Evolutionary conservation across 1,140 invertebrate species (phyloP).

Genomic region (Ditylenchus dipsaci): DNA sequence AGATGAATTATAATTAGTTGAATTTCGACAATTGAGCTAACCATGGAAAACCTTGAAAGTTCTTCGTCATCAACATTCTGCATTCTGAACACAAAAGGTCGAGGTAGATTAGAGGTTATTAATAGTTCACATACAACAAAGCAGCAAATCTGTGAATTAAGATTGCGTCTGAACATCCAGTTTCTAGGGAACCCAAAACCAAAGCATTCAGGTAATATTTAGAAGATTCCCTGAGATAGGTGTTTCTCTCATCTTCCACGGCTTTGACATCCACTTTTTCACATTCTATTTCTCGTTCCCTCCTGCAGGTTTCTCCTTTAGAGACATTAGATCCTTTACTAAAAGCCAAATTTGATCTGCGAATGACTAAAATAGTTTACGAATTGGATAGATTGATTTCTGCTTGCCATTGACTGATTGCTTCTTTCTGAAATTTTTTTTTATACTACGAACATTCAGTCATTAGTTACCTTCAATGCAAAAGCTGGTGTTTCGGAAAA

Average conservation of each 20-base stretch:
- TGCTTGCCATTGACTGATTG: neutral
- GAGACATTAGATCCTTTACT: neutral
- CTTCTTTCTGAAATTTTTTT: neutral
- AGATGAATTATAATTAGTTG: neutral
- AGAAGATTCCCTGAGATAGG: neutral
- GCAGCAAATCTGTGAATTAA: neutral
- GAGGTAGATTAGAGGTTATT: no score
- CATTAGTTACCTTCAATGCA: neutral
- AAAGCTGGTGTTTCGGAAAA: neutral
- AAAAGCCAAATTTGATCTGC: neutral
- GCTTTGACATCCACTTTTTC: neutral
- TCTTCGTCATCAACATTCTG: neutral
- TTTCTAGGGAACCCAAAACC: neutral
- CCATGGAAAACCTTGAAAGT: neutral
- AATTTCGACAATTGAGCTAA: neutral
- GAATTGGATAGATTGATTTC: neutral
- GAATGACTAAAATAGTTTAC: neutral
- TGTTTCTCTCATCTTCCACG: neutral
- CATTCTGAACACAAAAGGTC: neutral
- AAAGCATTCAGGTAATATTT: neutral
- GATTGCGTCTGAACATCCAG: neutral
- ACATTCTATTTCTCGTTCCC: neutral
- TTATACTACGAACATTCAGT: no score
- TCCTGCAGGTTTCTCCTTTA: neutral
- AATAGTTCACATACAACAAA: neutral